Evolutionary conservation across 2,113 vertebrate species (phyloP), one percentile per base, ranked within the genome.

Genomic region (Osmerus mordax): DNA sequence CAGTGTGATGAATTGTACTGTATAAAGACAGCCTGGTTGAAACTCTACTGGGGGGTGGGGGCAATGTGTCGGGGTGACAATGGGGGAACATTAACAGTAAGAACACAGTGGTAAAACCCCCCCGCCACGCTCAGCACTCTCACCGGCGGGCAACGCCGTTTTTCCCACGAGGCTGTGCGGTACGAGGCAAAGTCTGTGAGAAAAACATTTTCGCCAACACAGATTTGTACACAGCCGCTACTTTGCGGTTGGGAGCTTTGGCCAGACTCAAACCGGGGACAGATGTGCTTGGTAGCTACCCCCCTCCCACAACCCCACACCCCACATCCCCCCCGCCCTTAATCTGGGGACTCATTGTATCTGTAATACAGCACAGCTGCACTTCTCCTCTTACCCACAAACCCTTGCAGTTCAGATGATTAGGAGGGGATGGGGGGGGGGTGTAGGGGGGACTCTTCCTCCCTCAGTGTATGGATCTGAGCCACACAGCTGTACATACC

Each of bases 331-430:
- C 78, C 84, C 76, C 78, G 81, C 70, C 78, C 84, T 81, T 88
- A 89, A 91, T 91, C 89, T 89, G 87, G 85, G 85, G 82, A 87
- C 81, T 92, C 87, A 89, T 90, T 91, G 90, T 89, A 86, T 86
- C 84, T 81, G 84, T 87, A 87, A 89, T 89, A 90, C 89, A 91
- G 86, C 89, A 82, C 90, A 91, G 89, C 91, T 90, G 90, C 84
- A 84, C 73, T 70, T 80, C 89, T 89, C 81, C 80, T 71, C 77
- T 74, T 47, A 47, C 41, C 41, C 84, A 81, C 87, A 78, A 89
- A 87, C 83, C 83, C 78, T 61, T 81, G 89, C 83, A 28, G 80
- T 82, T 86, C 83, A 85, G 80, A 78, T 87, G 86, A 90, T 89
- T 89, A 84, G 80, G 86, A 74, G 77, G 78, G 73, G 75, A 69